A percentile compares a stretch with the other conserved stretches of the same genome.
Evolutionary conservation across 92 coral and sea anemone genomes (phyloP).

Genomic region (Parazoanthus swiftii): DNA sequence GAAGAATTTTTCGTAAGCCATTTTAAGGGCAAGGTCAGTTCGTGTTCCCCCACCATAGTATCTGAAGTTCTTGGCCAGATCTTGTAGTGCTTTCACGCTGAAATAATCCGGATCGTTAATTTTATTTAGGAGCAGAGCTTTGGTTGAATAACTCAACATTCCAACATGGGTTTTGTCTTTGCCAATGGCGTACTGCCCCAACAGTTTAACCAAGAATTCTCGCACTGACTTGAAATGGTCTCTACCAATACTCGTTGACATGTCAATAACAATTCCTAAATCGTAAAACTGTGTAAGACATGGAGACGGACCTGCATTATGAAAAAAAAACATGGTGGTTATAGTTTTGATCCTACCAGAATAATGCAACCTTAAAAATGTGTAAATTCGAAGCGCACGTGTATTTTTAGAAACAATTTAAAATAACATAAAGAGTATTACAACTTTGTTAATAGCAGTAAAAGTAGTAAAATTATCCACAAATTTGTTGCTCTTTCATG

Average conservation of each 20-base stretch:
- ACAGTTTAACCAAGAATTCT: background rate
- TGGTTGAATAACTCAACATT: slow-evolving; percentile 21
- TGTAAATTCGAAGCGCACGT: too few relatives aligned
- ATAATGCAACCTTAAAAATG: too few relatives aligned
- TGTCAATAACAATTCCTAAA: slow-evolving; percentile 5
- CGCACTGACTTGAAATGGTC: slow-evolving; percentile 14
- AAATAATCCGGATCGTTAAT: slow-evolving; percentile 5
- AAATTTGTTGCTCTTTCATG: too few relatives aligned
- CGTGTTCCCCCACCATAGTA: slow-evolving; percentile 53
- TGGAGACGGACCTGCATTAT: background rate
- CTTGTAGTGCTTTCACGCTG: slow-evolving; percentile 31
- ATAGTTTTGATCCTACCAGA: too few relatives aligned
- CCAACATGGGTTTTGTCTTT: slow-evolving; percentile 7
- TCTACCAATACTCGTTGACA: slow-evolving; percentile 34
- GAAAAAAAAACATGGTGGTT: too few relatives aligned
- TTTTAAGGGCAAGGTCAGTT: slow-evolving; percentile 58
- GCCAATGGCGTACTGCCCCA: background rate
- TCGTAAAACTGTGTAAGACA: background rate
- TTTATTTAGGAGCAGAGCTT: background rate
- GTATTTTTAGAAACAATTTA: too few relatives aligned
- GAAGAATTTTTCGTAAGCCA: slow-evolving; percentile 47
- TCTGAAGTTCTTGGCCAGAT: slow-evolving; percentile 28
- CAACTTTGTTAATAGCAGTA: too few relatives aligned
- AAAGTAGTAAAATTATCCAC: too few relatives aligned
- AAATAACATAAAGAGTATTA: too few relatives aligned